Conservation (phyloP, 1,140 invertebrate species). For the Musca vetustissima region DNA sequence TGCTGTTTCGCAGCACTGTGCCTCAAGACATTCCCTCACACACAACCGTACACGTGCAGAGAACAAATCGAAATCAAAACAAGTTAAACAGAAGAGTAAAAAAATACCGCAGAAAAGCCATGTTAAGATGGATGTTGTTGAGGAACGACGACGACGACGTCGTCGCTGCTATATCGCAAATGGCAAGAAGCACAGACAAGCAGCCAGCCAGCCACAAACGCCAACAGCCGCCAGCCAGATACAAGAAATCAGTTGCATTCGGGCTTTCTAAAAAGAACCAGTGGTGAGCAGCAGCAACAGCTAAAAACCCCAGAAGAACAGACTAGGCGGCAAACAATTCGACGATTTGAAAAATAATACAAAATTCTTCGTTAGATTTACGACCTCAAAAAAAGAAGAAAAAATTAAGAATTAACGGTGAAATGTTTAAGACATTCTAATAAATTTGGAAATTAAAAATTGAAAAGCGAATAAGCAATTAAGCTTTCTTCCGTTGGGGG, state of each 20-base stretch:
- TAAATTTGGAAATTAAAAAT: constrained; percentile 1
- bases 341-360: background rate
- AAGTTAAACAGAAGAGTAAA: background rate
- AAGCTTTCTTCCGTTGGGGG: too few relatives aligned
- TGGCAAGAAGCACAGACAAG: background rate
- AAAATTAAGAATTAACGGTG: too few relatives aligned
- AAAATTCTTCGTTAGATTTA: background rate
- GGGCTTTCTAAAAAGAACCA: constrained; percentile 22
- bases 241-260: constrained; percentile 11
- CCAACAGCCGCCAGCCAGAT: constrained; percentile 2
- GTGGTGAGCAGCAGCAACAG: background rate
- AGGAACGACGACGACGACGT: background rate
- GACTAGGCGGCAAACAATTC: background rate
- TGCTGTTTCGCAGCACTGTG: too few relatives aligned
- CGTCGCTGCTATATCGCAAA: background rate
- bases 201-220: constrained; percentile 4
- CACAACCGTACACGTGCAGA: background rate
- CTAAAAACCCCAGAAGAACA: background rate
- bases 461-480: background rate
- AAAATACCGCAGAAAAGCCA: constrained; percentile 1
- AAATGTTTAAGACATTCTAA: too few relatives aligned
- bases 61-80: constrained; percentile 8
- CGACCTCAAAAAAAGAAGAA: too few relatives aligned
- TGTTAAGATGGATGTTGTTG: background rate
- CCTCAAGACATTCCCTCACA: background rate